Evolutionary conservation across 2,797 vertebrate species (phyloP).

Genomic region (Phrynocephalus vlangalii): DNA sequence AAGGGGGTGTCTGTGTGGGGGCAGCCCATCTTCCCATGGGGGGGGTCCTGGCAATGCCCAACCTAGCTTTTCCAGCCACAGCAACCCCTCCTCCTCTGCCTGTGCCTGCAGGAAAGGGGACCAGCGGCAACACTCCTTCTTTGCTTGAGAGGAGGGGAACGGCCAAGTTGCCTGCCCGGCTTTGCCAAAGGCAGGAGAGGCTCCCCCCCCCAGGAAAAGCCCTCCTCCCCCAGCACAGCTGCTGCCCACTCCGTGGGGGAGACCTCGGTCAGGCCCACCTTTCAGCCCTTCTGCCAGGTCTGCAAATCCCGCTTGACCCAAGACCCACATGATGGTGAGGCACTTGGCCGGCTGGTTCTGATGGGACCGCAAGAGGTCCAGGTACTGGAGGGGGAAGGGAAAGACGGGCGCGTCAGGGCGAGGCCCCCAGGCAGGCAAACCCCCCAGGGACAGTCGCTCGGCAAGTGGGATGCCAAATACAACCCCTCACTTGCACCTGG

Average conservation of each 20-base stretch:
- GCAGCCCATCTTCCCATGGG: too few relatives aligned
- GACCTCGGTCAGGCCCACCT: conserved; percentile 77
- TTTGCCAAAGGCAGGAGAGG: too few relatives aligned
- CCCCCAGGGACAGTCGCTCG: too few relatives aligned
- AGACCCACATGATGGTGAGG: conserved; percentile 94
- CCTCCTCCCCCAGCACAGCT: not conserved
- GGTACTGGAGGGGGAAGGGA: conserved; percentile 79
- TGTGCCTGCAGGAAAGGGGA: too few relatives aligned
- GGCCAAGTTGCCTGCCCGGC: not conserved
- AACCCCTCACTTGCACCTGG: too few relatives aligned
- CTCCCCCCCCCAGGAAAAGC: not conserved
- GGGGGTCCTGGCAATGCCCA: too few relatives aligned
- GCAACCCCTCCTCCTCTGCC: too few relatives aligned
- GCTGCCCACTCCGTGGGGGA: not conserved
- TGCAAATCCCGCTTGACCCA: conserved; percentile 91
- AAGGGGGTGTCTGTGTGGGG: too few relatives aligned
- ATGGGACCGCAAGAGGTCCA: conserved; percentile 90
- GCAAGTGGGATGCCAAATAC: too few relatives aligned
- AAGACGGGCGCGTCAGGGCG: not conserved
- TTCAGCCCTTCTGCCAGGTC: conserved; percentile 91
- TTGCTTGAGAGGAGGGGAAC: too few relatives aligned
- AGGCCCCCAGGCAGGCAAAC: not conserved
- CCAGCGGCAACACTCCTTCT: not conserved
- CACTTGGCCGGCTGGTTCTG: conserved; percentile 91
- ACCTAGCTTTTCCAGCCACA: not conserved